Conservation (phyloP, 1,140 invertebrate species). For the Hydropsyche tenuis region DNA sequence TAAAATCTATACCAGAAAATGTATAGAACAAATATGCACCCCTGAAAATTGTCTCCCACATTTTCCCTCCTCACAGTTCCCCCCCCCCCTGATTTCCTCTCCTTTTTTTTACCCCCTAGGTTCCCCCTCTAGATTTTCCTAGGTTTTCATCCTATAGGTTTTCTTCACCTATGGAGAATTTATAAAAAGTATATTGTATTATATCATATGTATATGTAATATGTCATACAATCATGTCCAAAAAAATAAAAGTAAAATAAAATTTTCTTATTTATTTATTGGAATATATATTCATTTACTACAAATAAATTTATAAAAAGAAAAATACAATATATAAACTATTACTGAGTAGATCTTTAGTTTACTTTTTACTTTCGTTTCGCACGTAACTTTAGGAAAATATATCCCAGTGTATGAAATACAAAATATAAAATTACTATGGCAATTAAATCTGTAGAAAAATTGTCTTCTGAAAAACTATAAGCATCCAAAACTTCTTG, state of each 20-base stretch:
- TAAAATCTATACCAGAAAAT: too few relatives aligned
- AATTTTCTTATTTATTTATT: neutral
- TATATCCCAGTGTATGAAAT: slow-evolving; percentile 74
- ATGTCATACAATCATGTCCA: too few relatives aligned
- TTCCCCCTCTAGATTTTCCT: too few relatives aligned
- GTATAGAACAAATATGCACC: too few relatives aligned
- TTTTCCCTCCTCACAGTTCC: too few relatives aligned
- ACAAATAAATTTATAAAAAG: neutral
- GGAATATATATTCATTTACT: neutral
- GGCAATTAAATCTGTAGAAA: slow-evolving; percentile 69
- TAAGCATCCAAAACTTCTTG: slow-evolving; percentile 74
- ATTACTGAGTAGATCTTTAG: neutral
- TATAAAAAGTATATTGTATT: too few relatives aligned
- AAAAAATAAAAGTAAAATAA: neutral
- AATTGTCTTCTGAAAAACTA: slow-evolving; percentile 71
- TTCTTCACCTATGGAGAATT: too few relatives aligned
- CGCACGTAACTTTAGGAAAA: slow-evolving; percentile 70
- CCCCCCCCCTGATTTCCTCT: too few relatives aligned
- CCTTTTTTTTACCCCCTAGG: too few relatives aligned
- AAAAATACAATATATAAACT: neutral
- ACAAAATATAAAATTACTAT: slow-evolving; percentile 69
- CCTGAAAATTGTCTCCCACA: too few relatives aligned
- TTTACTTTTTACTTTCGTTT: slow-evolving; percentile 63
- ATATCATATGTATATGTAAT: too few relatives aligned
- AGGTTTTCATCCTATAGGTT: too few relatives aligned